Evolutionary conservation across 2,888 invertebrate genomes (phyloP).

Genomic region (Lobophora halterata): DNA sequence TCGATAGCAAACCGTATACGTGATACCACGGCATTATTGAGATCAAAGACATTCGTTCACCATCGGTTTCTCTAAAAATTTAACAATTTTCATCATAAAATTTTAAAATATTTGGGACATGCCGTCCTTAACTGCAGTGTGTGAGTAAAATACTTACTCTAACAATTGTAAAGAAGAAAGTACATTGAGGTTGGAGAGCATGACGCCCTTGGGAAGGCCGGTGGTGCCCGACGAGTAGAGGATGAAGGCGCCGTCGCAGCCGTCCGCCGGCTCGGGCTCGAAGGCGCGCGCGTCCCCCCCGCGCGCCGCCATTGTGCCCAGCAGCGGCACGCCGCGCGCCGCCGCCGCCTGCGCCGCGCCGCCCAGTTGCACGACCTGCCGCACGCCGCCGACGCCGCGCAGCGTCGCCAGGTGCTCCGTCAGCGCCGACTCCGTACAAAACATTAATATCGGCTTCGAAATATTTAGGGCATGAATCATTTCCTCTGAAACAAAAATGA

Average conservation of each 20-base stretch:
- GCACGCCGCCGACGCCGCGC: constrained; percentile 36
- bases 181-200: too few species aligned
- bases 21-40: constrained; percentile 31
- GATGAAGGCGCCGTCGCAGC: constrained; percentile 45
- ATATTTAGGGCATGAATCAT: constrained; percentile 82
- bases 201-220: constrained; percentile 87
- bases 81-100: constrained; percentile 13
- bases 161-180: too few species aligned
- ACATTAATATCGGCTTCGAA: constrained; percentile 82
- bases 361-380: constrained; percentile 68
- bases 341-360: constrained; percentile 24
- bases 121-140: constrained; percentile 63
- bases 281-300: constrained; percentile 25
- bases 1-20: constrained; percentile 66
- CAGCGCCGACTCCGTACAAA: constrained; percentile 69
- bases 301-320: constrained; percentile 23
- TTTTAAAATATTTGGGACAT: constrained; percentile 40
- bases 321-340: constrained; percentile 18
- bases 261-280: constrained; percentile 28
- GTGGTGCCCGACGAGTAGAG: constrained; percentile 85
- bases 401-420: constrained; percentile 32
- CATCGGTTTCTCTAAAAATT: too few species aligned
- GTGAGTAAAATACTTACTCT: too few species aligned
- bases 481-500: constrained; percentile 83
- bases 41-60: too few species aligned